A percentile compares a stretch with the other conserved stretches of the same genome.
Conservation (phyloP, 2,797 vertebrate genomes). For the Peromyscus attwateri region DNA sequence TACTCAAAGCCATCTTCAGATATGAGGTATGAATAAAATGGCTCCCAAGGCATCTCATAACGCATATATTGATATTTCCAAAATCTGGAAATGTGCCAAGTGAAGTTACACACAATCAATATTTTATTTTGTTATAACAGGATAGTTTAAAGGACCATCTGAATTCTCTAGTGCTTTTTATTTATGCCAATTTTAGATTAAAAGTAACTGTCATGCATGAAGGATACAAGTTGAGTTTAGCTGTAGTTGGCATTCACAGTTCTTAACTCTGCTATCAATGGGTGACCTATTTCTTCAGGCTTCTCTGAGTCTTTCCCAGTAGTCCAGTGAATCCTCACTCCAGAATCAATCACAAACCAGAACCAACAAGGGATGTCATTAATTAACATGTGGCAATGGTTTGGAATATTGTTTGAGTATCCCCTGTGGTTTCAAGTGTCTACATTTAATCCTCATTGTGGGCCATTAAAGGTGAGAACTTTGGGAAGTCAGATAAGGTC, state of each 20-base stretch:
- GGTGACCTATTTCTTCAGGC: not conserved
- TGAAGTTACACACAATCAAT: not conserved
- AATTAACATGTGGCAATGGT: not conserved
- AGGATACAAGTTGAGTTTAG: not conserved
- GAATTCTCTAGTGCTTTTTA: not conserved
- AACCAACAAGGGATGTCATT: not conserved
- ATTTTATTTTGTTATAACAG: not conserved
- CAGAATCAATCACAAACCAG: not conserved
- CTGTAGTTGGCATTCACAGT: not conserved
- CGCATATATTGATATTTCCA: not conserved
- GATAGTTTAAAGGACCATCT: not conserved
- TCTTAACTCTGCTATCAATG: not conserved
- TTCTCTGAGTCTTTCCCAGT: not conserved
- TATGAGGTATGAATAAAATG: not conserved
- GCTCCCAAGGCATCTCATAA: not conserved
- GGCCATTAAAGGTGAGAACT: too few relatives aligned
- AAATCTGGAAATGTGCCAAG: not conserved
- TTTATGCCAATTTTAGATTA: not conserved
- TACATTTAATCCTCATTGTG: not conserved
- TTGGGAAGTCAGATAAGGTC: not conserved
- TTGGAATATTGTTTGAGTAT: not conserved
- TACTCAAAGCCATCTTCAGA: not conserved
- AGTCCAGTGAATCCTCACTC: too few relatives aligned
- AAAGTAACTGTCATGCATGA: constrained; percentile 5
- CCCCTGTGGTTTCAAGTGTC: not conserved